Evolutionary conservation across 2,888 invertebrate genomes (phyloP).

Genomic region (Therioaphis trifolii): DNA sequence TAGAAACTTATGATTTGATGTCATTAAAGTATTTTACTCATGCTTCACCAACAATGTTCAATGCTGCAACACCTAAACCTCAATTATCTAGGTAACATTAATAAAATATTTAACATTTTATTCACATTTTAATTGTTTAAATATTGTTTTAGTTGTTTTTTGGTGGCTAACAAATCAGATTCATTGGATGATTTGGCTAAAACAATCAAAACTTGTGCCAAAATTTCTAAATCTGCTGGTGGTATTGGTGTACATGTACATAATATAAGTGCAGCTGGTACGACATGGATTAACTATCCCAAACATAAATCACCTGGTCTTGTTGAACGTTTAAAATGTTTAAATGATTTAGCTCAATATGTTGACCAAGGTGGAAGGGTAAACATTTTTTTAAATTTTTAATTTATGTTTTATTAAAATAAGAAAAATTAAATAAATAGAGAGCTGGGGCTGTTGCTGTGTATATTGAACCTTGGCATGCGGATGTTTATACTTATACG

Average conservation of each 20-base stretch:
- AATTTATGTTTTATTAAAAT: neutral
- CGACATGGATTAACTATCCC: slow-evolving; percentile 68
- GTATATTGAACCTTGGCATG: slow-evolving; percentile 99
- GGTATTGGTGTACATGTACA: slow-evolving; percentile 97
- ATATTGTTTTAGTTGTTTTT: slow-evolving; percentile 79
- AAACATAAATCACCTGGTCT: slow-evolving; percentile 95
- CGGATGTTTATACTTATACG: slow-evolving; percentile 94
- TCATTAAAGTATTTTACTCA: slow-evolving; percentile 98
- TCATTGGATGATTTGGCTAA: slow-evolving; percentile 95
- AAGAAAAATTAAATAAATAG: slow-evolving; percentile 67
- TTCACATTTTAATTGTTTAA: neutral
- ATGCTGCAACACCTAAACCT: slow-evolving; percentile 90
- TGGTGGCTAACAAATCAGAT: slow-evolving; percentile 93
- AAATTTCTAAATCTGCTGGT: slow-evolving; percentile 96
- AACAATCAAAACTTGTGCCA: slow-evolving; percentile 90
- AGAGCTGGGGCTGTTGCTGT: slow-evolving; percentile 97
- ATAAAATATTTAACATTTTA: neutral
- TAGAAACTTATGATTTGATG: slow-evolving; percentile 94
- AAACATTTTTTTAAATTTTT: slow-evolving; percentile 16
- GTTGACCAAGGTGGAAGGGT: slow-evolving; percentile 97
- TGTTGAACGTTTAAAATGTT: slow-evolving; percentile 95
- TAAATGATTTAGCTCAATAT: slow-evolving; percentile 94
- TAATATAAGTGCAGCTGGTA: slow-evolving; percentile 92
- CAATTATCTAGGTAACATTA: slow-evolving; percentile 82
- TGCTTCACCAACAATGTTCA: slow-evolving; percentile 96